Conservation (phyloP, 1,140 invertebrate species). For the Bombus superbus region DNA sequence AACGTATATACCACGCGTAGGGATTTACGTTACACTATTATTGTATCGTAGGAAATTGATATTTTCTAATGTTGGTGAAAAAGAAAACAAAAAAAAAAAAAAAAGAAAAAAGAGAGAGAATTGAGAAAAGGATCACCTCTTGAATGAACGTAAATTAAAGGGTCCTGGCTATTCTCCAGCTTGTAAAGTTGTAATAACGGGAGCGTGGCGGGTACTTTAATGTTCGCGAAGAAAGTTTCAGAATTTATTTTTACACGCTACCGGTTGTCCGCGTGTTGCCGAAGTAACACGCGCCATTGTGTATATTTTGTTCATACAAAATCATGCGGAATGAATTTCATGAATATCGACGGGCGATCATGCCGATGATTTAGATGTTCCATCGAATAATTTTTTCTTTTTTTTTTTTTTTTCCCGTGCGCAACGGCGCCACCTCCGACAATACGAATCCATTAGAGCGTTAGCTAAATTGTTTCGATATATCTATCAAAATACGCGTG, state of each 20-base stretch:
- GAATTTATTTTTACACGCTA: conserved; percentile 39
- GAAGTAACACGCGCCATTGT: neutral
- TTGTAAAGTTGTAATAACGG: conserved; percentile 77
- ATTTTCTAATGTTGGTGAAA: neutral
- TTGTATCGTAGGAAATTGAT: neutral
- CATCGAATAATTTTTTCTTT: conserved; percentile 22
- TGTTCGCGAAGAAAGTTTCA: conserved; percentile 34
- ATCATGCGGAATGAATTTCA: conserved; percentile 18
- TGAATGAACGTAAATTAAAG: conserved; percentile 74
- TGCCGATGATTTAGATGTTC: conserved; percentile 35
- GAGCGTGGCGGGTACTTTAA: conserved; percentile 29
- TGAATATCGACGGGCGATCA: conserved; percentile 13
- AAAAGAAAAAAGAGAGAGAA: neutral
- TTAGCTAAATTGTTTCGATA: conserved; percentile 45
- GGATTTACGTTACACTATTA: neutral
- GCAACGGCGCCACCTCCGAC: neutral
- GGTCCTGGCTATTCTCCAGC: conserved; percentile 71
- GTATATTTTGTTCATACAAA: conserved; percentile 19
- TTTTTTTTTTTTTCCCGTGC: neutral
- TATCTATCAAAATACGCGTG: conserved; percentile 18
- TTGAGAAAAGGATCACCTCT: neutral
- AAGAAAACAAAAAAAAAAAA: neutral
- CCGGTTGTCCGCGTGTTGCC: neutral
- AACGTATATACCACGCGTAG: neutral
- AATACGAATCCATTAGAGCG: conserved; percentile 33